A percentile compares a stretch with the other conserved stretches of the same genome.
phyloP scores from a whole-genome alignment of 2,113 vertebrate species.

The Salvelinus sp. region DNA sequence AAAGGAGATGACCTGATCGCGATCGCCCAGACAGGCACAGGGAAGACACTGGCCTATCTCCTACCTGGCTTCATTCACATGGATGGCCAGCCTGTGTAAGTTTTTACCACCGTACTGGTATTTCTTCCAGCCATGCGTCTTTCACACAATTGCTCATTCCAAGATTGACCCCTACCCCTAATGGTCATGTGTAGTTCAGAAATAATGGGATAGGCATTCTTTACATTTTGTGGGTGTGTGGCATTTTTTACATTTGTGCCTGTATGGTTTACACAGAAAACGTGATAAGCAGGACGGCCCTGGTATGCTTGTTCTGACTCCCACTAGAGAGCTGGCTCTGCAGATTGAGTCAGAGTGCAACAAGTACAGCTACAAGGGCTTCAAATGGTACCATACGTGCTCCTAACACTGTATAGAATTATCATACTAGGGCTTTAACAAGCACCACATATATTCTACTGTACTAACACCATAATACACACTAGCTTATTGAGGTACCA shows the following conservation, averaged over 20 bases:
- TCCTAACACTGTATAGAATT: not conserved
- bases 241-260: not conserved
- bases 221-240: not conserved
- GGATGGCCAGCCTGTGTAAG: slow-evolving; percentile 89
- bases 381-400: slow-evolving; percentile 79
- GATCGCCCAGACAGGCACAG: slow-evolving; percentile 95
- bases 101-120: not conserved
- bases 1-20: slow-evolving; percentile 92
- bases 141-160: not conserved
- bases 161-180: not conserved
- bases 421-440: not conserved
- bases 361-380: slow-evolving; percentile 89
- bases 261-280: slow-evolving; percentile 60
- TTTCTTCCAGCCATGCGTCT: not conserved
- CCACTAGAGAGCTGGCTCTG: slow-evolving; percentile 92
- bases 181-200: no score
- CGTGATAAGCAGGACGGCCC: slow-evolving; percentile 79
- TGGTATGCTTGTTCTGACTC: slow-evolving; percentile 93
- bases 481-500: no score
- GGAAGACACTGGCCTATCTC: slow-evolving; percentile 92
- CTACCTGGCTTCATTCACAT: slow-evolving; percentile 96
- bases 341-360: slow-evolving; percentile 91
- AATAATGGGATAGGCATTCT: no score
- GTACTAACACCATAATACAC: no score
- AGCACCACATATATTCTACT: no score